These are phyloP conservation scores for Pelosia muscerda DNA, from an alignment of 2,888 invertebrate genomes.

Conservation along the genomic window DNA sequence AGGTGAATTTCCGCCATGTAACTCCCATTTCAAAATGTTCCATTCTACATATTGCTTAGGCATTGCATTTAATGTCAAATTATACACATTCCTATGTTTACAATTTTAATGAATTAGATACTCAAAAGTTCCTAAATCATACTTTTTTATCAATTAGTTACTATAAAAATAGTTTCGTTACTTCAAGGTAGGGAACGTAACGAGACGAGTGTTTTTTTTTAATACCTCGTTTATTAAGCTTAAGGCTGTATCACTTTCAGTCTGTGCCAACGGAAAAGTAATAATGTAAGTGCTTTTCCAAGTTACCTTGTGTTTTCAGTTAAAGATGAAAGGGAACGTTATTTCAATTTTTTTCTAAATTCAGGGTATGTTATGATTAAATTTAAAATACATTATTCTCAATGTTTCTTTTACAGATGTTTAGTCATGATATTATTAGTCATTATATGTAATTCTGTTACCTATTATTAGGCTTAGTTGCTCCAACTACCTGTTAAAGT, in stretches of 20 bases:
- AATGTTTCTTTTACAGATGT: background rate
- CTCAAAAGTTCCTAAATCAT: constrained; percentile 21
- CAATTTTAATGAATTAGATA: background rate
- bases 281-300: constrained; percentile 26
- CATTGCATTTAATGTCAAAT: no score
- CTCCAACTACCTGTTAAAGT: no score
- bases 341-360: constrained; percentile 10
- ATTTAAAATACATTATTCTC: background rate
- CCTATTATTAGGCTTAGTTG: no score
- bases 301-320: constrained; percentile 23
- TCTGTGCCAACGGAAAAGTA: constrained; percentile 27
- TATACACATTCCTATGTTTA: no score
- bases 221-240: constrained; percentile 39
- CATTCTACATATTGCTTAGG: no score
- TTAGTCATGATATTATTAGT: background rate
- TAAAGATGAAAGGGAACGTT: constrained; percentile 20
- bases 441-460: background rate
- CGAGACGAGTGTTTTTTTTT: constrained; percentile 46
- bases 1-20: no score
- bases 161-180: constrained; percentile 51
- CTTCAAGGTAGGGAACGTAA: constrained; percentile 51
- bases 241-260: constrained; percentile 33
- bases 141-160: constrained; percentile 45
- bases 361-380: background rate
- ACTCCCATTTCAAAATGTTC: no score